Conservation (phyloP, 2,113 vertebrate species). For the Tinamus guttatus region DNA sequence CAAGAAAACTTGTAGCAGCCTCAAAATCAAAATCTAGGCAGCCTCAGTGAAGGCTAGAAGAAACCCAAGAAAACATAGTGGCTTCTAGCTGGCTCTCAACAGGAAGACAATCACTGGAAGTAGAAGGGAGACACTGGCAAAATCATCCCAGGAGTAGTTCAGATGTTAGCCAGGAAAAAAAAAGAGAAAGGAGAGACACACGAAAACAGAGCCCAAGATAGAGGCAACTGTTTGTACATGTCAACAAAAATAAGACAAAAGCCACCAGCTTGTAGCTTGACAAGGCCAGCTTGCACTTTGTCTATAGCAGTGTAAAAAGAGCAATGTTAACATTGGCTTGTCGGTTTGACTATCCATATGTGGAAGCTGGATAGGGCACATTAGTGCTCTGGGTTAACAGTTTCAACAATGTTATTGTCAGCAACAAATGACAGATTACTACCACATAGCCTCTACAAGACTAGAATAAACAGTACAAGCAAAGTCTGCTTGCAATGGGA, state of each 20-base stretch:
- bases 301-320: neutral
- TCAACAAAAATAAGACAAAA: neutral
- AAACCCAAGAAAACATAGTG: neutral
- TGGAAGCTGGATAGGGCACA: neutral
- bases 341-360: neutral
- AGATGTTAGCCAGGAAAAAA: neutral
- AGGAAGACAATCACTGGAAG: neutral
- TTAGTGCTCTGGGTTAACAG: neutral
- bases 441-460: neutral
- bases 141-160: neutral
- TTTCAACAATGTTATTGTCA: neutral
- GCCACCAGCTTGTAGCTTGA: neutral
- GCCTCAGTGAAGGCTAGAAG: neutral
- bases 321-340: neutral
- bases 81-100: neutral
- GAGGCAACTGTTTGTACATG: neutral
- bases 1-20: neutral
- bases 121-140: neutral
- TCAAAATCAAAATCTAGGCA: too few species aligned
- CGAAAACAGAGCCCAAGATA: neutral
- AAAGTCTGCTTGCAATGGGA: neutral
- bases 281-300: neutral
- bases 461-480: neutral
- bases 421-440: neutral
- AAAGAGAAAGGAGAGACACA: neutral